phyloP scores from a whole-genome alignment of 2,888 invertebrate species.

The Tineola bisselliella region DNA sequence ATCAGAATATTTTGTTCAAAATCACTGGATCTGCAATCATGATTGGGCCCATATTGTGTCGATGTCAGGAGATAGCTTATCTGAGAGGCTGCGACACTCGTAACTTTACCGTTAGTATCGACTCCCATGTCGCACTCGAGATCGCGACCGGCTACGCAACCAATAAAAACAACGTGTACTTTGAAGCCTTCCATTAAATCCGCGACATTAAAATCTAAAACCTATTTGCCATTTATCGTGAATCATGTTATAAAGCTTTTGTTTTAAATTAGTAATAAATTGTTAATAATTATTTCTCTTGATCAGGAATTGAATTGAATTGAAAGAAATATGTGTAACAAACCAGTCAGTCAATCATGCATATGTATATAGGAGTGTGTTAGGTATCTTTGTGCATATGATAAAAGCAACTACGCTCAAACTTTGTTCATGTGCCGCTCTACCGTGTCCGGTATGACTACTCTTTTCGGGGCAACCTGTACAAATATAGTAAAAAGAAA shows the following conservation, averaged over 20 bases:
- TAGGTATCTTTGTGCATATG: too few relatives aligned
- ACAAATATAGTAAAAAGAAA: neutral
- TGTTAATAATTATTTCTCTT: too few relatives aligned
- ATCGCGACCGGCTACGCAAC: neutral
- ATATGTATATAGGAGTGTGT: too few relatives aligned
- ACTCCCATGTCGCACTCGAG: neutral
- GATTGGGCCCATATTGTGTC: too few relatives aligned
- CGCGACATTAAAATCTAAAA: slow-evolving; percentile 11
- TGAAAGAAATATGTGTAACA: too few relatives aligned
- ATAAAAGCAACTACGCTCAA: too few relatives aligned
- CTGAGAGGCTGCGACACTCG: slow-evolving; percentile 27
- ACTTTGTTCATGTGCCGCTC: too few relatives aligned
- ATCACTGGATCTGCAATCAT: neutral
- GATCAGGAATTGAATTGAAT: too few relatives aligned
- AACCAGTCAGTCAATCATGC: too few relatives aligned
- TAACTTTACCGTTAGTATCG: slow-evolving; percentile 24
- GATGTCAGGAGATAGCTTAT: slow-evolving; percentile 30
- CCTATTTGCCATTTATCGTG: neutral
- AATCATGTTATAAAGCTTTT: neutral
- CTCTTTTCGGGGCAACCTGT: too few relatives aligned
- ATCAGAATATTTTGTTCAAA: neutral
- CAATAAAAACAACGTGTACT: slow-evolving; percentile 15
- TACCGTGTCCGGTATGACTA: too few relatives aligned
- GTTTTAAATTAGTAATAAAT: too few relatives aligned
- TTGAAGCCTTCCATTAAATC: slow-evolving; percentile 18